Evolutionary conservation across 2,113 vertebrate species (phyloP).

Genomic region (Amphiprion percula): DNA sequence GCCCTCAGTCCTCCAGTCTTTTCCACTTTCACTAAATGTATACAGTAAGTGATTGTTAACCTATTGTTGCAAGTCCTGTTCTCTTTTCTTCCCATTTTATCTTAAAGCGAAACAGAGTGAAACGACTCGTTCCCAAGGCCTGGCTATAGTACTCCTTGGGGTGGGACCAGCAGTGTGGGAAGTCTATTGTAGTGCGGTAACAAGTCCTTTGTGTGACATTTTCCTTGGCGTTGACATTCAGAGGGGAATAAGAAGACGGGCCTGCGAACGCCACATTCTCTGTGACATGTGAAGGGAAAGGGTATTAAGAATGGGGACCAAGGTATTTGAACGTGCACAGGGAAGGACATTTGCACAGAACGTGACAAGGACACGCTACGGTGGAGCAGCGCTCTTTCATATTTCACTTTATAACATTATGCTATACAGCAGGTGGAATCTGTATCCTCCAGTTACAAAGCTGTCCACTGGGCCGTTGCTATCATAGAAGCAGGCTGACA

Average conservation of each 20-base stretch:
- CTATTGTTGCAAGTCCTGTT: conserved; percentile 80
- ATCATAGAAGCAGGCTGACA: conserved; percentile 23
- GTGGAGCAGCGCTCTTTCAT: conserved; percentile 70
- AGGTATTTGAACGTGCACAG: conserved; percentile 71
- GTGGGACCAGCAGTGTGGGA: conserved; percentile 72
- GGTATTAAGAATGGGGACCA: conserved; percentile 76
- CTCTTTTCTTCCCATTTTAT: conserved; percentile 76
- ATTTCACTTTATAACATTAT: conserved; percentile 73
- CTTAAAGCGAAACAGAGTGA: conserved; percentile 67
- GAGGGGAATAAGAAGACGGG: conserved; percentile 79
- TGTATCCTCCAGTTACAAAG: conserved; percentile 56
- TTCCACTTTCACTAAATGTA: conserved; percentile 50
- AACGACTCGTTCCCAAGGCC: conserved; percentile 63
- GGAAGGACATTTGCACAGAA: conserved; percentile 78
- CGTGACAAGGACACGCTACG: conserved; percentile 78
- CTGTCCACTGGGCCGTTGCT: conserved; percentile 46
- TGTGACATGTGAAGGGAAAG: conserved; percentile 82
- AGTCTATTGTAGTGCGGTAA: conserved; percentile 80
- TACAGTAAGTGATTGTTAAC: conserved; percentile 80
- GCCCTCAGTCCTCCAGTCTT: conserved; percentile 10
- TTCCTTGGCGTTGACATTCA: conserved; percentile 81
- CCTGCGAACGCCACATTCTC: conserved; percentile 67
- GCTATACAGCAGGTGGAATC: conserved; percentile 67
- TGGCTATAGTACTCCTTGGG: conserved; percentile 70
- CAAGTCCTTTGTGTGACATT: conserved; percentile 85